Percentiles rank a stretch among this genome's conserved stretches.
Evolutionary conservation across 2,888 invertebrate genomes (phyloP).

Genomic region (Sinodicranocentrus sp.): DNA sequence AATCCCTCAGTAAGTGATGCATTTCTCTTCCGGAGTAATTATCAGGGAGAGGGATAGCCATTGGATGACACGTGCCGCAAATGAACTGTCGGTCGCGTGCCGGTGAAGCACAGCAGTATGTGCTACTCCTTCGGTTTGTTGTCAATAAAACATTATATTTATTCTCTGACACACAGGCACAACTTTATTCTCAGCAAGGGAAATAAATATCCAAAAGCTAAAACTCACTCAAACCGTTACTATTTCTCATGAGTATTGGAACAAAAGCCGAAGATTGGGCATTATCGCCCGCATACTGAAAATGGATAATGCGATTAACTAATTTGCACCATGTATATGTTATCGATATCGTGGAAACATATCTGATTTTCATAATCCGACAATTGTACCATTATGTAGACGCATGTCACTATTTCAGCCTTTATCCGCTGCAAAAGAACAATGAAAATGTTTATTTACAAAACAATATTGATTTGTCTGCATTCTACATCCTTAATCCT

Average conservation of each 20-base stretch:
- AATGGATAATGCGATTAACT: constrained; percentile 57
- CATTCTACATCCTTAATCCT: no score
- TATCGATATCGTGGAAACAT: neutral
- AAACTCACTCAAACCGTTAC: neutral
- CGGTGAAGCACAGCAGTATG: constrained; percentile 12
- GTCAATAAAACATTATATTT: constrained; percentile 19
- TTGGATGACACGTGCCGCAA: constrained; percentile 73
- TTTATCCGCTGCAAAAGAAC: no score
- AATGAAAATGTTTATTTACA: no score
- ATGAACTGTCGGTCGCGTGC: constrained; percentile 75
- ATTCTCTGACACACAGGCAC: neutral
- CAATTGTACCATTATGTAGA: neutral
- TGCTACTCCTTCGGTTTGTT: constrained; percentile 26
- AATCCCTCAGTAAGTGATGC: constrained; percentile 62
- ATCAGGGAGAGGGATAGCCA: constrained; percentile 71
- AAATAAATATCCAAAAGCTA: neutral
- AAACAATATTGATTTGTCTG: no score
- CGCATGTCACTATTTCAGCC: neutral
- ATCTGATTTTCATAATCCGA: no score
- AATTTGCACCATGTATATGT: constrained; percentile 50
- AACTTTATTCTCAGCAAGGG: neutral
- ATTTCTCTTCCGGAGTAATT: constrained; percentile 73
- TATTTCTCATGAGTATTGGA: constrained; percentile 28
- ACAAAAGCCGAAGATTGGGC: neutral
- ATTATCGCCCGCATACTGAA: neutral